Percentiles rank a stretch among this genome's conserved stretches.
Conservation (phyloP, 2,113 vertebrate genomes). For the Mellivora capensis region DNA sequence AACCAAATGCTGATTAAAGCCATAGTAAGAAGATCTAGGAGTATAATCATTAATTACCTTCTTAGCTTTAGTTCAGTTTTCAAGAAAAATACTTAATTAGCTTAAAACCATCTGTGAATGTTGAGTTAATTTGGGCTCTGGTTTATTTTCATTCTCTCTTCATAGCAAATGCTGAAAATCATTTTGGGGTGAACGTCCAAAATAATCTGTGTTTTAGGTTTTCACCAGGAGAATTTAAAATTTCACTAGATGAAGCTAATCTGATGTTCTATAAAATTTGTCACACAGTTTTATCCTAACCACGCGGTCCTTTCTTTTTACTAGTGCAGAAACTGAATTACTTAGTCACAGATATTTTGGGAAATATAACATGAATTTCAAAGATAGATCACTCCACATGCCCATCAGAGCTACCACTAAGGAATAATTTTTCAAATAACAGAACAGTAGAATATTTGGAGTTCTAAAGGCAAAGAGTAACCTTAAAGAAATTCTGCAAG, state of each 20-base stretch:
- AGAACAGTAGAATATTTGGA: background rate
- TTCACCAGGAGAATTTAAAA: background rate
- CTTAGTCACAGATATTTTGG: background rate
- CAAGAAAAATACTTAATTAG: conserved; percentile 32
- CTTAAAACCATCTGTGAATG: background rate
- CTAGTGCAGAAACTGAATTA: background rate
- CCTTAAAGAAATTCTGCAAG: background rate
- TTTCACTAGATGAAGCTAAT: background rate
- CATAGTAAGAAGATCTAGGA: background rate
- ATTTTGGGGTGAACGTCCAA: background rate
- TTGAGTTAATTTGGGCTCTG: background rate
- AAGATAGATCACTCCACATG: background rate
- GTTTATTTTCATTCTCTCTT: conserved; percentile 32
- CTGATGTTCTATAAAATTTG: background rate
- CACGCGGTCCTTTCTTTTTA: background rate
- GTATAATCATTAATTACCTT: background rate
- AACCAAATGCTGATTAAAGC: conserved; percentile 9
- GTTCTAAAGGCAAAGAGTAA: background rate
- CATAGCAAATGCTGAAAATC: background rate
- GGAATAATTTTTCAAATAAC: background rate
- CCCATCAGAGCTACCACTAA: background rate
- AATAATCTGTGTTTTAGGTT: background rate
- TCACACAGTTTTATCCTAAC: background rate
- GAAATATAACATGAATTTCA: background rate
- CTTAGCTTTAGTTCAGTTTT: background rate